A percentile compares a stretch with the other conserved stretches of the same genome.
phyloP scores from a whole-genome alignment of 1,140 invertebrate genomes.

The Camponotus vicinus region DNA sequence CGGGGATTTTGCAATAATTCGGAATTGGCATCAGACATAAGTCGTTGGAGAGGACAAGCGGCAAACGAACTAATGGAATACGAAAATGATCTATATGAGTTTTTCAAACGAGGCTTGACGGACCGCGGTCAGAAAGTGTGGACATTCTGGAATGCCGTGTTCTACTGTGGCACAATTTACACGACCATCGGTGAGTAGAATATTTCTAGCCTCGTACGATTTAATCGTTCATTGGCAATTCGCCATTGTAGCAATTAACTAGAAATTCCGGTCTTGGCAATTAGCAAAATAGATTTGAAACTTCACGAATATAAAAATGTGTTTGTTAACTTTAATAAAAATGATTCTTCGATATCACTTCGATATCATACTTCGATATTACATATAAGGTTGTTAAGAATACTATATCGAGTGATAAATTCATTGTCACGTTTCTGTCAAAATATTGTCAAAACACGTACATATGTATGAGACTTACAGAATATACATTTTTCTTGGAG shows the following conservation, averaged over 20 bases:
- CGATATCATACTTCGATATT: too few species aligned
- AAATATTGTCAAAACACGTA: not conserved
- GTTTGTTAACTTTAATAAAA: not conserved
- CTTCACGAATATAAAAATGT: not conserved
- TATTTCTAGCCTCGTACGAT: not conserved
- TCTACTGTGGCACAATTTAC: constrained; percentile 96
- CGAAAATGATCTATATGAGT: constrained; percentile 87
- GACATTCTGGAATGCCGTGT: constrained; percentile 96
- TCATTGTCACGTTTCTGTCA: not conserved
- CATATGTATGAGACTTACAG: too few species aligned
- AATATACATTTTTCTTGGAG: constrained; percentile 14
- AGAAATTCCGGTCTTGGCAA: not conserved
- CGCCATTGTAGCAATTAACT: not conserved
- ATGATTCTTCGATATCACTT: not conserved
- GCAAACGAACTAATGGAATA: constrained; percentile 85
- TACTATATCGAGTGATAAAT: not conserved
- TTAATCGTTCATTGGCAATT: not conserved
- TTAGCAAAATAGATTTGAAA: not conserved
- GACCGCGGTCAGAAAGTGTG: constrained; percentile 88
- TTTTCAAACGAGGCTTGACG: constrained; percentile 85
- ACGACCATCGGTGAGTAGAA: constrained; percentile 95
- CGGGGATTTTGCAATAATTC: constrained; percentile 79
- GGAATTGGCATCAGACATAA: constrained; percentile 78
- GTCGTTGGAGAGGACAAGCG: constrained; percentile 85
- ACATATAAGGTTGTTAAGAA: not conserved